These are phyloP conservation scores for Alces alces DNA, from an alignment of 2,113 vertebrate species.

Conservation along the genomic window DNA sequence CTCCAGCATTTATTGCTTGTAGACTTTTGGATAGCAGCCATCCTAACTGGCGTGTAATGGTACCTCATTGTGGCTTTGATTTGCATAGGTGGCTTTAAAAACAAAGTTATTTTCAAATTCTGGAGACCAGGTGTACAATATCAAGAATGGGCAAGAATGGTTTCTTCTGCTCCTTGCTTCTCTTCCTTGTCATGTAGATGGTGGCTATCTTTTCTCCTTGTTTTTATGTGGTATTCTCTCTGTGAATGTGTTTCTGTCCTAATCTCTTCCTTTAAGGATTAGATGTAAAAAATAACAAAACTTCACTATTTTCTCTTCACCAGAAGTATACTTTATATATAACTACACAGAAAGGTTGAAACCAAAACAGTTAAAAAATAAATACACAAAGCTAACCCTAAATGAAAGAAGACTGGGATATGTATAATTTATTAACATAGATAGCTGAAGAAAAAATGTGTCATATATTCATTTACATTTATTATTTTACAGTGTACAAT, in stretches of 20 bases:
- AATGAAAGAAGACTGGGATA: neutral
- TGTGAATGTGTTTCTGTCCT: neutral
- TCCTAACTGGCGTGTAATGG: no score
- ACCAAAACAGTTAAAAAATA: neutral
- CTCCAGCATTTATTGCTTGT: no score
- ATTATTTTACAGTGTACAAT: neutral
- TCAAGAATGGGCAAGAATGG: neutral
- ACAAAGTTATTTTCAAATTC: neutral
- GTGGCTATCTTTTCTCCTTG: neutral
- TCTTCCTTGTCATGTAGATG: neutral
- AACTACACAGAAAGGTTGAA: neutral
- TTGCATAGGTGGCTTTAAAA: neutral
- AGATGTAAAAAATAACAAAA: neutral
- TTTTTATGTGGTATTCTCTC: neutral
- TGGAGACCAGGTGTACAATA: neutral
- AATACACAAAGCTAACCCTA: neutral
- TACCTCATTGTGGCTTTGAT: no score
- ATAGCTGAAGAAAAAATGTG: neutral
- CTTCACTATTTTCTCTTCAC: neutral
- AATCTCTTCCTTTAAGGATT: neutral
- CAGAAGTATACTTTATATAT: neutral
- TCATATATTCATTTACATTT: neutral
- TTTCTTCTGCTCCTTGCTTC: neutral
- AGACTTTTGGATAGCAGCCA: no score
- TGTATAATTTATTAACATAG: neutral